Percentiles rank a stretch among this genome's conserved stretches.
Evolutionary conservation across 1,140 invertebrate genomes (phyloP).

Genomic region (Daktulosphaira vitifoliae): DNA sequence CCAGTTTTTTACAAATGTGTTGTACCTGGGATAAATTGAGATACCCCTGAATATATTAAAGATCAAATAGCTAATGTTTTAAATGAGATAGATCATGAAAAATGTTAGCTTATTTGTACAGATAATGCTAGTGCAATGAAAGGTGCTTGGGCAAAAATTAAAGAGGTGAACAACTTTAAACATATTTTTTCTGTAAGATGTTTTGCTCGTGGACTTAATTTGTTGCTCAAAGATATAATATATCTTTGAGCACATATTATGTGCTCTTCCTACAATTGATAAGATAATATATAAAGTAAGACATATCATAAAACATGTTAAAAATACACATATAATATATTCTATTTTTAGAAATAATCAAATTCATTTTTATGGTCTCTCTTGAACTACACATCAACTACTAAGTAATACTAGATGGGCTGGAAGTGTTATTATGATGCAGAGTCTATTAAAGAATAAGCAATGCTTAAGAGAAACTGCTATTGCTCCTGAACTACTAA

Average conservation of each 20-base stretch:
- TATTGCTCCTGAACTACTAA: background rate
- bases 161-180: background rate
- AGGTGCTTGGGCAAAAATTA: background rate
- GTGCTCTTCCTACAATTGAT: background rate
- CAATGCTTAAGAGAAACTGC: background rate
- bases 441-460: background rate
- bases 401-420: background rate
- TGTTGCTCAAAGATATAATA: background rate
- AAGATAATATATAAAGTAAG: background rate
- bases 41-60: background rate
- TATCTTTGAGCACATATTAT: too few relatives aligned
- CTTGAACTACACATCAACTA: background rate
- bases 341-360: background rate
- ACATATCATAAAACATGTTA: background rate
- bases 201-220: background rate
- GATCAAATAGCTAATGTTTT: background rate
- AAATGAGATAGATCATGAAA: background rate
- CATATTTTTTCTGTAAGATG: background rate
- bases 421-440: slow-evolving; percentile 1
- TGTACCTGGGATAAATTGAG: background rate
- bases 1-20: background rate
- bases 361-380: background rate
- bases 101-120: background rate
- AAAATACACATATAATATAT: background rate
- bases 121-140: background rate